Evolutionary conservation across 1,140 invertebrate species (phyloP).

Genomic region (Hylaeus volcanicus): DNA sequence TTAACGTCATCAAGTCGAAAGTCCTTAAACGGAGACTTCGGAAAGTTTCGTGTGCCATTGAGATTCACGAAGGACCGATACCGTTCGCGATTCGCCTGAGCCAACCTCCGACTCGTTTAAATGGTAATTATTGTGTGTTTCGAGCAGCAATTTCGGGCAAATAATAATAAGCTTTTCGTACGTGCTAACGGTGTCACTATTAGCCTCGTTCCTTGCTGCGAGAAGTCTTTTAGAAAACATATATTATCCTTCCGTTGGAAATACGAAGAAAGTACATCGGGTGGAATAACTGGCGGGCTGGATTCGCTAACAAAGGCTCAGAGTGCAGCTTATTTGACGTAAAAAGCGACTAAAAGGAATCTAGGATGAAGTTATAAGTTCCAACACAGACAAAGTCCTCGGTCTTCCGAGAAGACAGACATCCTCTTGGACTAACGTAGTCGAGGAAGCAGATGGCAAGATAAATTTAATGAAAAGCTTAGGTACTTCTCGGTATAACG

Average conservation of each 20-base stretch:
- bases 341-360: not conserved
- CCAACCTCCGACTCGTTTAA: slow-evolving; percentile 2
- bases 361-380: not conserved
- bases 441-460: too few relatives aligned
- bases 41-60: not conserved
- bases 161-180: not conserved
- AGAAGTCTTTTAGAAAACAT: not conserved
- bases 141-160: not conserved
- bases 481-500: not conserved
- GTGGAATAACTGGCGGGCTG: too few relatives aligned
- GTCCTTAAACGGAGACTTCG: too few relatives aligned
- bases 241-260: too few relatives aligned
- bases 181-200: not conserved
- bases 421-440: not conserved
- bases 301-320: not conserved
- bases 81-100: slow-evolving; percentile 6
- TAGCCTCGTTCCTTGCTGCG: not conserved
- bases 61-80: slow-evolving; percentile 1
- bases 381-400: too few relatives aligned
- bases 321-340: not conserved
- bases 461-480: not conserved
- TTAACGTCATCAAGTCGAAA: not conserved
- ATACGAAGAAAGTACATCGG: too few relatives aligned
- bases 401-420: too few relatives aligned
- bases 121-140: slow-evolving; percentile 35